Percentiles rank a stretch among this genome's conserved stretches.
Conservation (phyloP, 64 coral and sea anemone genomes). For the Montipora efflorescens region DNA sequence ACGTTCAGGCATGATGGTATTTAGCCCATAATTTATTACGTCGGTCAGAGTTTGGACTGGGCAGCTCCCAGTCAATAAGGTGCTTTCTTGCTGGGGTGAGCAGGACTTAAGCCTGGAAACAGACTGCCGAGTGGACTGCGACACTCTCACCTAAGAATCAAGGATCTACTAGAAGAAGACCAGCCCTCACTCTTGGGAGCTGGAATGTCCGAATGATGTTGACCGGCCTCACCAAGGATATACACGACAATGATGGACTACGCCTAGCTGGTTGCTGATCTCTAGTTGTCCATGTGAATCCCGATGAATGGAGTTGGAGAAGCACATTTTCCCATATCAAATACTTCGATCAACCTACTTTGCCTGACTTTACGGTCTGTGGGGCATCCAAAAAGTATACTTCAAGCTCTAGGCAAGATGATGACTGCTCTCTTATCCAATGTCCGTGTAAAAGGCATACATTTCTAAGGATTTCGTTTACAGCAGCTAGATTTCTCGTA, state of each 20-base stretch:
- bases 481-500: not conserved
- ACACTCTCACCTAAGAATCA: not conserved
- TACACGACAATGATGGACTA: constrained; percentile 25
- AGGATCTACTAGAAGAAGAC: constrained; percentile 8
- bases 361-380: not conserved
- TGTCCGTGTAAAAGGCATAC: not conserved
- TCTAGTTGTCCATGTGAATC: too few species aligned
- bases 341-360: not conserved
- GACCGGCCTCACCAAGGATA: constrained; percentile 11
- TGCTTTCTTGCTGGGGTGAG: not conserved
- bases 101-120: not conserved
- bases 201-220: constrained; percentile 58
- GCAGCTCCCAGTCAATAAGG: not conserved
- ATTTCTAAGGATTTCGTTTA: not conserved
- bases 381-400: not conserved
- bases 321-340: not conserved
- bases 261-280: not conserved
- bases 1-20: too few species aligned
- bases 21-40: too few species aligned
- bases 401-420: not conserved
- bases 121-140: not conserved
- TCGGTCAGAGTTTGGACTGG: not conserved
- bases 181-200: constrained; percentile 40
- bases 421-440: not conserved
- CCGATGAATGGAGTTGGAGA: not conserved